phyloP scores from a whole-genome alignment of 2,888 invertebrate species.

The Eupithecia vulgata region DNA sequence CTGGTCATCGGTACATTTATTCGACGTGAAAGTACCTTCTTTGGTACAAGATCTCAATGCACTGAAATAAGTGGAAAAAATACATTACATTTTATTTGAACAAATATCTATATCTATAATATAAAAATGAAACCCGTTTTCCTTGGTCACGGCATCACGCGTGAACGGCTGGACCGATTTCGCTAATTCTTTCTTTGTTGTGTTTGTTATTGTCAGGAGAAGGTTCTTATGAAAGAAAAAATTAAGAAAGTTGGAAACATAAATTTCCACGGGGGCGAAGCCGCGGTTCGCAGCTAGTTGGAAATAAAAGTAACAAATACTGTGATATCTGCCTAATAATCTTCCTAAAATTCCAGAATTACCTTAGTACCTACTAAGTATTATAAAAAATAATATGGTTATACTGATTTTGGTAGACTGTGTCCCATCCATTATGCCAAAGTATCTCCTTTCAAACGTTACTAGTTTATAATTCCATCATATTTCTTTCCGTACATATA shows the following conservation, averaged over 20 bases:
- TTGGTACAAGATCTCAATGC: slow-evolving; percentile 4
- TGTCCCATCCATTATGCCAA: background rate
- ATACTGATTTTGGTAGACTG: slow-evolving; percentile 3
- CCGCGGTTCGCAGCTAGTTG: no score
- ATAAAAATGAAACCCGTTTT: no score
- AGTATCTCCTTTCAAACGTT: slow-evolving; percentile 7
- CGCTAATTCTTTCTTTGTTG: no score
- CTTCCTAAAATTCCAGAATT: slow-evolving; percentile 4
- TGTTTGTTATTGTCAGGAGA: no score
- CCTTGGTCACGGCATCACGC: no score
- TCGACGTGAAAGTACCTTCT: slow-evolving; percentile 4
- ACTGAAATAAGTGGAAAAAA: slow-evolving; percentile 6
- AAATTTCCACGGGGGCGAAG: no score
- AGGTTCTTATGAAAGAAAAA: no score
- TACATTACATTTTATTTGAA: slow-evolving; percentile 5
- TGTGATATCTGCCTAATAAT: slow-evolving; percentile 4
- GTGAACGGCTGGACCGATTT: no score
- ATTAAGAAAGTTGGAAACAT: no score
- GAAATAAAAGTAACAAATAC: slow-evolving; percentile 4
- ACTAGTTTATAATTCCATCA: background rate
- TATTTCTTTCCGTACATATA: slow-evolving; percentile 7
- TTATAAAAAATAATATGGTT: slow-evolving; percentile 6
- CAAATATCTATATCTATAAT: no score
- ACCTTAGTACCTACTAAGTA: background rate
- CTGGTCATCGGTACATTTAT: slow-evolving; percentile 4